Evolutionary conservation across 2,113 vertebrate species (phyloP).

Genomic region (Gallinago paraguaiae): DNA sequence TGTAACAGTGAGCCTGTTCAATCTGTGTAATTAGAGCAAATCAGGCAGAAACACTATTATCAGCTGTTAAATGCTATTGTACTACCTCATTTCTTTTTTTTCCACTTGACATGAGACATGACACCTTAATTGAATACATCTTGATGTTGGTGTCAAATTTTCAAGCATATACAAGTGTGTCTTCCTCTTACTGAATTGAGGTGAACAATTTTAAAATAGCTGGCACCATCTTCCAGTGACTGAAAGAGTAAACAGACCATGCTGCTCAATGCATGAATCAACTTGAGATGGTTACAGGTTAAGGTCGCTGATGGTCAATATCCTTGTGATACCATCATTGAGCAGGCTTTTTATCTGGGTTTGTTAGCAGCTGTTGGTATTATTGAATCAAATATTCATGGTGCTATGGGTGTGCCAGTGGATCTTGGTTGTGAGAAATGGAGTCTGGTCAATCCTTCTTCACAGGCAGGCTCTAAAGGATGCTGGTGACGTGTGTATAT

Average conservation of each 20-base stretch:
- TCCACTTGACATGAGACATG: slow-evolving; percentile 63
- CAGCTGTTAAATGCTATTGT: slow-evolving; percentile 70
- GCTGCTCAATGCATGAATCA: neutral
- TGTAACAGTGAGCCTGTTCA: slow-evolving; percentile 59
- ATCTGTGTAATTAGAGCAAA: slow-evolving; percentile 68
- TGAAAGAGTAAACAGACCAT: neutral
- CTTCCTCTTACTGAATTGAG: neutral
- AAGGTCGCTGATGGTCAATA: neutral
- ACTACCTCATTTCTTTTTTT: slow-evolving; percentile 57
- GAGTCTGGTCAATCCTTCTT: neutral
- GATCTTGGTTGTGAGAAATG: neutral
- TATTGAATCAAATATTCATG: neutral
- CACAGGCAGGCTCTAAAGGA: neutral
- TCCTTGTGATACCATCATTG: neutral
- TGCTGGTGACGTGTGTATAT: neutral
- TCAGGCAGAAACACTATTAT: slow-evolving; percentile 72
- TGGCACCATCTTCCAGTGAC: neutral
- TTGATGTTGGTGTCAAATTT: slow-evolving; percentile 59
- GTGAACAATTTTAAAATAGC: slow-evolving; percentile 51
- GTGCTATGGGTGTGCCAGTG: neutral
- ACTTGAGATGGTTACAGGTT: neutral
- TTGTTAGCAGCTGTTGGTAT: neutral
- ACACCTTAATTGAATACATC: slow-evolving; percentile 65
- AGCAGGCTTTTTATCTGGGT: neutral
- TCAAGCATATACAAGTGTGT: slow-evolving; percentile 48